Conservation (phyloP, 2,888 invertebrate genomes). For the Torymus tubicola region DNA sequence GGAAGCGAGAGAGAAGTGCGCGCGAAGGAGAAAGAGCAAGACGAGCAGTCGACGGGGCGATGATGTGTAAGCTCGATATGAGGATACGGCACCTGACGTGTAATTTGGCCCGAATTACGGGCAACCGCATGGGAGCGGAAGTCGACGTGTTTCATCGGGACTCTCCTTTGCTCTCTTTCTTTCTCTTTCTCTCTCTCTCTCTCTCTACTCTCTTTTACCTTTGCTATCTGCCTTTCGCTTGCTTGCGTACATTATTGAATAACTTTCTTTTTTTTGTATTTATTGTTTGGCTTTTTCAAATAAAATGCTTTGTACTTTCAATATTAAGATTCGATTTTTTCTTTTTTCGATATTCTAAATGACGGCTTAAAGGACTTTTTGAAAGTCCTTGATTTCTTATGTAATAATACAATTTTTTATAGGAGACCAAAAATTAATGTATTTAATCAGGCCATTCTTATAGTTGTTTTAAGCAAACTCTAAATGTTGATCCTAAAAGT, state of each 20-base stretch:
- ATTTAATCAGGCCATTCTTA: too few species aligned
- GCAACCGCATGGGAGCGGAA: conserved; percentile 68
- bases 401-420: too few species aligned
- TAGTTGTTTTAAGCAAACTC: too few species aligned
- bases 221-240: conserved; percentile 2
- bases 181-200: conserved; percentile 40
- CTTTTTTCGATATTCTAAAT: too few species aligned
- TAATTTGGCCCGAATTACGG: conserved; percentile 67
- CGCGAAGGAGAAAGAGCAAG: conserved; percentile 10
- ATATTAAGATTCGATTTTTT: too few species aligned
- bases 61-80: conserved; percentile 61
- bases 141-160: conserved; percentile 62
- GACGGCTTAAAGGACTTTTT: too few species aligned
- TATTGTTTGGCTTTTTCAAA: neutral
- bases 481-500: too few species aligned
- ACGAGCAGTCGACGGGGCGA: conserved; percentile 40
- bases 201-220: conserved; percentile 42
- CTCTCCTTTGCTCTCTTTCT: conserved; percentile 36
- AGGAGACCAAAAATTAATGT: too few species aligned
- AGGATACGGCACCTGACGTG: conserved; percentile 66
- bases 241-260: neutral
- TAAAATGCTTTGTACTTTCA: too few species aligned
- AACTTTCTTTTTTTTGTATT: neutral
- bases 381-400: too few species aligned
- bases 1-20: conserved; percentile 4